A percentile compares a stretch with the other conserved stretches of the same genome.
Evolutionary conservation across 2,113 vertebrate species (phyloP).

Genomic region (Sinocyclocheilus anophthalmus): DNA sequence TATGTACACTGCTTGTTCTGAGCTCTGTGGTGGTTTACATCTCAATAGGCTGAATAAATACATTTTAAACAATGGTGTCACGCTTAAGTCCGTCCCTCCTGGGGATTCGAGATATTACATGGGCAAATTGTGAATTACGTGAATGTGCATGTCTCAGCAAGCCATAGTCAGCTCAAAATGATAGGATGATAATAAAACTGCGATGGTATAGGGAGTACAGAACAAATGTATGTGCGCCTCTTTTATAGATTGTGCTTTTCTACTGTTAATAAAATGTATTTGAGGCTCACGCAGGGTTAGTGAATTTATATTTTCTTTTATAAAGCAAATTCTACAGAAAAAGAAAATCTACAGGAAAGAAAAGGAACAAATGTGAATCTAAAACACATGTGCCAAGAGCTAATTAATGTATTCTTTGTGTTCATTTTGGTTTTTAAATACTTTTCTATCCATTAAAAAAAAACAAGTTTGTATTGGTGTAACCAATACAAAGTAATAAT

Average conservation of each 20-base stretch:
- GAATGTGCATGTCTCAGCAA: not conserved
- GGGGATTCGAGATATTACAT: not conserved
- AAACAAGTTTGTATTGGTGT: not conserved
- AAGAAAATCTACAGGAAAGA: not conserved
- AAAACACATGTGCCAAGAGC: not conserved
- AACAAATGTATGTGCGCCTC: not conserved
- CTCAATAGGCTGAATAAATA: conserved; percentile 3
- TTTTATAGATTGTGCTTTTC: not conserved
- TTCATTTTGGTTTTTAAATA: not conserved
- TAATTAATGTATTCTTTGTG: not conserved
- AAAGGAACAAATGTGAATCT: not conserved
- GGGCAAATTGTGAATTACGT: not conserved
- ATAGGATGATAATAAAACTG: not conserved
- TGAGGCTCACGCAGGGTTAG: not conserved
- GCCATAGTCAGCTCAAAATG: not conserved
- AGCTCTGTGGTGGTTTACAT: not conserved
- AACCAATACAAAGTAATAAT: not conserved
- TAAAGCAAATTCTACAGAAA: not conserved
- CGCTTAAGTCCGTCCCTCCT: not conserved
- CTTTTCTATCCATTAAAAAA: no score
- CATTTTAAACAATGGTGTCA: not conserved
- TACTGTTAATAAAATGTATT: not conserved
- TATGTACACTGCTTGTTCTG: not conserved
- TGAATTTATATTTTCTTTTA: not conserved
- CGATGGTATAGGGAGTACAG: not conserved